These are phyloP conservation scores for Octomys mimax DNA, from an alignment of 2,797 vertebrate genomes.

Conservation along the genomic window DNA sequence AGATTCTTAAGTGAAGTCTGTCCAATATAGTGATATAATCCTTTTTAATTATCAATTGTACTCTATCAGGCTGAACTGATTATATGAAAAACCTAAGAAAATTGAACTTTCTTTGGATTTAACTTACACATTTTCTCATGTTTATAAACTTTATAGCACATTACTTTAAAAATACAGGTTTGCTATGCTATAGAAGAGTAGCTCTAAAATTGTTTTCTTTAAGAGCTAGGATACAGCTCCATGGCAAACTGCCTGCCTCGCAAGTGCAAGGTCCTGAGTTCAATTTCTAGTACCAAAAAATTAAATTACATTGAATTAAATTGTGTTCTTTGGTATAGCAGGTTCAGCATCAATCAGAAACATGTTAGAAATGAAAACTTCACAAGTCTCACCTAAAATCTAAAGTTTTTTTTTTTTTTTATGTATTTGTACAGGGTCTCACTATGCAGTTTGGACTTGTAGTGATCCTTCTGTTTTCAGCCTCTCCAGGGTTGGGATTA, in stretches of 20 bases:
- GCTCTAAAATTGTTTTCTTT: neutral
- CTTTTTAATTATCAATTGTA: constrained; percentile 26
- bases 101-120: neutral
- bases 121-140: neutral
- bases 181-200: neutral
- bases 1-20: neutral
- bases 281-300: no score
- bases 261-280: no score
- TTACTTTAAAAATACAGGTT: constrained; percentile 29
- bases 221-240: no score
- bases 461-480: no score
- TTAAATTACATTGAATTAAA: no score
- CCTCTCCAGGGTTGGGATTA: no score
- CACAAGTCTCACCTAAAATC: neutral
- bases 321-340: neutral
- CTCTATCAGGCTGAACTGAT: constrained; percentile 1
- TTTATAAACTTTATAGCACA: neutral
- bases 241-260: no score
- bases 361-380: neutral
- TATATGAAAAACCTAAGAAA: neutral
- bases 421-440: no score
- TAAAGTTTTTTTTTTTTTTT: no score
- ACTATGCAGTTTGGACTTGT: no score
- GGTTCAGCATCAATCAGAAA: neutral
- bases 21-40: neutral